Evolutionary conservation across 2,797 vertebrate species (phyloP).

Genomic region (Salarias fasciatus): DNA sequence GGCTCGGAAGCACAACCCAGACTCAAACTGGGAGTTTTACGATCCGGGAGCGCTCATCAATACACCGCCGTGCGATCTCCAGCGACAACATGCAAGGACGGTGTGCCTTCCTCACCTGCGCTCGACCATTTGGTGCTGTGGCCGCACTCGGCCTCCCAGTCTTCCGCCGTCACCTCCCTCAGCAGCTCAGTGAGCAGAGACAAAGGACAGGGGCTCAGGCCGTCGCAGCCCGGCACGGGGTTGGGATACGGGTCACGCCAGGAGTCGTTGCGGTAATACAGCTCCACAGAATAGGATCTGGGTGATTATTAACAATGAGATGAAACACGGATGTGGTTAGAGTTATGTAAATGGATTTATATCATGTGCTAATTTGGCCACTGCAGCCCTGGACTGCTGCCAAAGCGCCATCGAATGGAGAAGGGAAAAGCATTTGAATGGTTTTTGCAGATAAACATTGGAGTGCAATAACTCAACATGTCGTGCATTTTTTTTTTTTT

Average conservation of each 20-base stretch:
- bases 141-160: conserved; percentile 87
- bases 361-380: conserved; percentile 49
- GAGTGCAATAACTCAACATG: conserved; percentile 25
- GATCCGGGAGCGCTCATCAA: too few species aligned
- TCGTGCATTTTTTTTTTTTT: conserved; percentile 1
- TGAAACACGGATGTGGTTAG: conserved; percentile 41
- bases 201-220: conserved; percentile 84
- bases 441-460: conserved; percentile 12
- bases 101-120: conserved; percentile 54
- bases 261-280: conserved; percentile 89
- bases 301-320: conserved; percentile 51
- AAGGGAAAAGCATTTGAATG: conserved; percentile 15
- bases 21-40: too few species aligned
- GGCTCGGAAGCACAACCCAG: too few species aligned
- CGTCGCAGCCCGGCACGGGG: conserved; percentile 84
- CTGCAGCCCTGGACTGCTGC: conserved; percentile 31
- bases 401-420: conserved; percentile 33
- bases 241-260: conserved; percentile 80
- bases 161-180: conserved; percentile 78
- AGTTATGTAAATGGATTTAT: conserved; percentile 36
- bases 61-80: too few species aligned
- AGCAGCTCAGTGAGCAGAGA: conserved; percentile 82
- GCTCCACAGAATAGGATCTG: conserved; percentile 86
- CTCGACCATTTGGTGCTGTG: conserved; percentile 52
- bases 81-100: too few species aligned